Percentiles rank a stretch among this genome's conserved stretches.
Conservation (phyloP, 2,113 vertebrate species). For the Aldabrachelys gigantea region DNA sequence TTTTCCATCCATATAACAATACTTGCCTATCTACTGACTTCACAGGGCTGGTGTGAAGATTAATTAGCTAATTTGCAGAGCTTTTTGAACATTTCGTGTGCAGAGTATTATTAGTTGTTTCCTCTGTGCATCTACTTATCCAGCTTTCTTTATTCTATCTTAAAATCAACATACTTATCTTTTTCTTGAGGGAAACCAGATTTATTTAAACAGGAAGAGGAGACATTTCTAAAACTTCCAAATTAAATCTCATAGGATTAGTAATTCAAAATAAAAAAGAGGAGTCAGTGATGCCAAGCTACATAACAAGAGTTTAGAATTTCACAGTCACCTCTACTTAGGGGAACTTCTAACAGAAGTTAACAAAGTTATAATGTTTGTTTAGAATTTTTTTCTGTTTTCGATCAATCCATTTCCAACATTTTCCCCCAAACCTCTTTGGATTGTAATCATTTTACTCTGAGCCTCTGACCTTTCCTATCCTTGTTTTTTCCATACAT, state of each 20-base stretch:
- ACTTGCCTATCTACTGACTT: constrained; percentile 44
- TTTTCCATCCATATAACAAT: constrained; percentile 45
- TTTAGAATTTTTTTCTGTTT: not conserved
- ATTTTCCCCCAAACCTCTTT: not conserved
- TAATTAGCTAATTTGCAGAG: constrained; percentile 38
- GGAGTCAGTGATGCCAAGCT: not conserved
- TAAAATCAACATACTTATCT: not conserved
- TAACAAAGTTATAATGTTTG: not conserved
- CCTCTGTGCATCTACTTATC: not conserved
- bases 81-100: not conserved
- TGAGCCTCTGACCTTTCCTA: not conserved
- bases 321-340: not conserved
- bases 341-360: not conserved
- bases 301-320: not conserved
- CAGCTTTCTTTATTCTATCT: not conserved
- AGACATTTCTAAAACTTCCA: not conserved
- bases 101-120: not conserved
- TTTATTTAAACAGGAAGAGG: not conserved
- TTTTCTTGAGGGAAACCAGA: not conserved
- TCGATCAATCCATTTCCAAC: not conserved
- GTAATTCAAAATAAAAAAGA: not conserved
- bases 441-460: not conserved
- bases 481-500: not conserved
- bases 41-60: constrained; percentile 29
- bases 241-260: not conserved